These are phyloP conservation scores for Xiphydria camelus DNA, from an alignment of 2,888 invertebrate species.

Conservation along the genomic window DNA sequence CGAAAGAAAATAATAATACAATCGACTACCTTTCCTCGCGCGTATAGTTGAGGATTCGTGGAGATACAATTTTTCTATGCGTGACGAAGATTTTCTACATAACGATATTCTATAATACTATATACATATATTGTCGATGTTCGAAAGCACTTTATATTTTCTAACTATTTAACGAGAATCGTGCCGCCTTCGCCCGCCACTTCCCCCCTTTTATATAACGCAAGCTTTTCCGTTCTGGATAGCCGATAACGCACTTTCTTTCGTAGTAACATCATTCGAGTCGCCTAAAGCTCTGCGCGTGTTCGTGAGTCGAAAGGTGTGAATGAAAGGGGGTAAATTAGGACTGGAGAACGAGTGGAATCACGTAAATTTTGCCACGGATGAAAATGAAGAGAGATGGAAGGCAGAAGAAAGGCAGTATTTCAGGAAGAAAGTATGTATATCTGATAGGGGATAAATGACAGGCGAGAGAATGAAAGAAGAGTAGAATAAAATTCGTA, in stretches of 20 bases:
- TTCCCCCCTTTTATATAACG: constrained; percentile 1
- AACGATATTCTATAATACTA: not conserved
- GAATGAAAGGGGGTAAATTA: not conserved
- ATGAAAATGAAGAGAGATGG: no score
- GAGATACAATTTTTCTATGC: not conserved
- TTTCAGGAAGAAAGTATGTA: no score
- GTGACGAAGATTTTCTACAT: not conserved
- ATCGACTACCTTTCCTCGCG: not conserved
- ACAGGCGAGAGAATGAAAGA: no score
- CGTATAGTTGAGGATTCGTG: not conserved
- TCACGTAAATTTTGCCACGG: no score
- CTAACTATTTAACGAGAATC: constrained; percentile 7
- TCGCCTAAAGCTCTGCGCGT: constrained; percentile 44
- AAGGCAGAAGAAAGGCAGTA: no score
- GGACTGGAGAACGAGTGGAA: constrained; percentile 1
- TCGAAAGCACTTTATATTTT: constrained; percentile 21
- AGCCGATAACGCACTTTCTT: not conserved
- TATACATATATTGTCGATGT: constrained; percentile 8
- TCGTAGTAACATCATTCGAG: constrained; percentile 21
- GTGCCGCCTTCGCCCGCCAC: not conserved
- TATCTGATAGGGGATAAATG: no score
- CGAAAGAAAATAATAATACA: not conserved
- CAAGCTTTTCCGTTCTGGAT: not conserved
- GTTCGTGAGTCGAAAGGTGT: not conserved
- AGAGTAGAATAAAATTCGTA: no score